Evolutionary conservation across 2,113 vertebrate species (phyloP), one percentile per base, ranked within the genome.

Genomic region (Chaetorhynchus papuensis): DNA sequence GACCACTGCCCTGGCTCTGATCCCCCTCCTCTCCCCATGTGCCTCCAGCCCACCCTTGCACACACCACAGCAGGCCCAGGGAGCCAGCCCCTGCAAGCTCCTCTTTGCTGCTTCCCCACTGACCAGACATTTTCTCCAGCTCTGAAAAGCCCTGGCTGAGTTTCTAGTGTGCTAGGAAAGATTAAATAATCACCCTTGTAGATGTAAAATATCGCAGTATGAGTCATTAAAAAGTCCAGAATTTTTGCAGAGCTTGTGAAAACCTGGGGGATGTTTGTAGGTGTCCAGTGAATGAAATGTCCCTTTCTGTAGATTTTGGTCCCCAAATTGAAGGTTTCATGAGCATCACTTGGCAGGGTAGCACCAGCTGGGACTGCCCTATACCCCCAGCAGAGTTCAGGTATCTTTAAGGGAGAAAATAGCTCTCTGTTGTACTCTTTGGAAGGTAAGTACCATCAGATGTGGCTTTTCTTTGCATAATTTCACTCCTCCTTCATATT

Each of bases 21-120:
- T 41, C 30, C 17, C 37, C 7, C 30, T 56, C 11, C 45, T 20
- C 2, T 28, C 33, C 26, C 63, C 59, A 5, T 0, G 3, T 7
- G 14, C 56, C 78, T 21, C 57, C 69, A 57, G 37, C 35, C 35
- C 7, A 1, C 21, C n/a, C 37, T 13, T 0, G 0, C 30, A 22
- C 53, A 14, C 14, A 1, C 39, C 9, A 2, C 53, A 22, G 64
- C 2, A 1, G 18, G 6, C 24, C 7, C 24, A 2, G 27, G 3
- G 18, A 28, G 9, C 26, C 15, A 24, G 35, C 33, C 27, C 31
- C 50, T 8, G 13, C n/a, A 4, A 10, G 20, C 37, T 65, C 33
- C 26, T 53, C 64, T 37, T 37, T 7, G 13, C 70, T 54, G 35
- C 90, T 47, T 19, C 41, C 75, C n/a, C 10, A 3, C 1, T n/a